These are phyloP conservation scores for Amblyraja radiata DNA, from an alignment of 2,797 vertebrate genomes.

Conservation along the genomic window DNA sequence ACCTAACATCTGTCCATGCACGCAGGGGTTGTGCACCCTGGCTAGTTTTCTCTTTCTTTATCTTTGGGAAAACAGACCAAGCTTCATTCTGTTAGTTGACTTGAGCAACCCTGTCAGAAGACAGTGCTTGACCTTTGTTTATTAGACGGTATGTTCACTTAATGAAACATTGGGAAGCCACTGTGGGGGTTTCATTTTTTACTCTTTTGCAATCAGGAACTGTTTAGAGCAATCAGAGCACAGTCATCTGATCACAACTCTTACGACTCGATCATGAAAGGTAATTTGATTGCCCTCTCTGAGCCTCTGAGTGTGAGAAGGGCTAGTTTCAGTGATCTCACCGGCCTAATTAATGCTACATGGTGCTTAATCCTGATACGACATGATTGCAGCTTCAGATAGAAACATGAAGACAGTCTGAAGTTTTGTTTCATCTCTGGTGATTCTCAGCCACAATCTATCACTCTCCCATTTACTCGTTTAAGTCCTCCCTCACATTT, in stretches of 20 bases:
- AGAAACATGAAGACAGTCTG: background rate
- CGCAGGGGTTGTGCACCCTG: background rate
- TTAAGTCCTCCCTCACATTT: background rate
- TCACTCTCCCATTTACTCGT: too few species aligned
- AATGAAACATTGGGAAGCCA: background rate
- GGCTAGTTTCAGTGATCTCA: background rate
- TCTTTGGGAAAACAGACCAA: background rate
- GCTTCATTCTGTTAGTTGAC: background rate
- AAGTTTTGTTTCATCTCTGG: too few species aligned
- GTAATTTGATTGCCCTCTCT: background rate
- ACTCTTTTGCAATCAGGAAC: background rate
- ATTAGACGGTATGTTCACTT: background rate
- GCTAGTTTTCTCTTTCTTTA: background rate
- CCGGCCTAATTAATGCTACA: background rate
- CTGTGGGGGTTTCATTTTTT: background rate
- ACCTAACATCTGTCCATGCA: background rate
- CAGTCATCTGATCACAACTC: background rate
- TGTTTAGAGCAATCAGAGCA: background rate
- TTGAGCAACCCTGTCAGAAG: background rate
- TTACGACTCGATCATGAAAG: background rate
- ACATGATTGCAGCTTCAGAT: background rate
- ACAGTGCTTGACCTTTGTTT: background rate
- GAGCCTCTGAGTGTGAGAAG: background rate
- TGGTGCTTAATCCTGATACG: background rate
- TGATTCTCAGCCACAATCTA: too few species aligned